Evolutionary conservation across 1,140 invertebrate genomes (phyloP).

Genomic region (Cydia splendana): DNA sequence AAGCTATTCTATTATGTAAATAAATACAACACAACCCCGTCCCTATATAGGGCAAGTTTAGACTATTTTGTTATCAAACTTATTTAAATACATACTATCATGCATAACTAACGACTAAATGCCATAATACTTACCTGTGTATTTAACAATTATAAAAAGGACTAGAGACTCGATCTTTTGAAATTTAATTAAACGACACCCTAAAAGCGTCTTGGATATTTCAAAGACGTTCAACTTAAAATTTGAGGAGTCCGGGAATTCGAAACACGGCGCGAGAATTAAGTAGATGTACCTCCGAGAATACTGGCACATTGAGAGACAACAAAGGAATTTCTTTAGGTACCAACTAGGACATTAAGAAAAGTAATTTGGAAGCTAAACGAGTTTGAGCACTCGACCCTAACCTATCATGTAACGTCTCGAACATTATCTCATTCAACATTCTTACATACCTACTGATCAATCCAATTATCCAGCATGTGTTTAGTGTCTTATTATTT

Average conservation of each 20-base stretch:
- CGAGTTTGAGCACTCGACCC: neutral
- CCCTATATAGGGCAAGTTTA: too few species aligned
- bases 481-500: too few species aligned
- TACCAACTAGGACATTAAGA: slow-evolving; percentile 7
- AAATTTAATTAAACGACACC: neutral
- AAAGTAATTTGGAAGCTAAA: slow-evolving; percentile 3
- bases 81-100: too few species aligned
- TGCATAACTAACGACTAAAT: too few species aligned
- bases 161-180: neutral
- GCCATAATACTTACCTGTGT: too few species aligned
- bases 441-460: too few species aligned
- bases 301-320: neutral
- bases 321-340: slow-evolving; percentile 11
- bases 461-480: too few species aligned
- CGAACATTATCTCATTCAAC: neutral
- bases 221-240: neutral
- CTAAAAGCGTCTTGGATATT: neutral
- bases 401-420: neutral
- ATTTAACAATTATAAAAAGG: neutral
- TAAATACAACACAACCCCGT: too few species aligned
- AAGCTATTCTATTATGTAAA: too few species aligned
- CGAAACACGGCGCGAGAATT: neutral
- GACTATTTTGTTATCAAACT: too few species aligned
- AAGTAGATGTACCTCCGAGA: neutral
- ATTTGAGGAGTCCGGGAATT: neutral